Base-by-base conservation (phyloP, 1,140 invertebrate species). In the Radopholus similis region DNA sequence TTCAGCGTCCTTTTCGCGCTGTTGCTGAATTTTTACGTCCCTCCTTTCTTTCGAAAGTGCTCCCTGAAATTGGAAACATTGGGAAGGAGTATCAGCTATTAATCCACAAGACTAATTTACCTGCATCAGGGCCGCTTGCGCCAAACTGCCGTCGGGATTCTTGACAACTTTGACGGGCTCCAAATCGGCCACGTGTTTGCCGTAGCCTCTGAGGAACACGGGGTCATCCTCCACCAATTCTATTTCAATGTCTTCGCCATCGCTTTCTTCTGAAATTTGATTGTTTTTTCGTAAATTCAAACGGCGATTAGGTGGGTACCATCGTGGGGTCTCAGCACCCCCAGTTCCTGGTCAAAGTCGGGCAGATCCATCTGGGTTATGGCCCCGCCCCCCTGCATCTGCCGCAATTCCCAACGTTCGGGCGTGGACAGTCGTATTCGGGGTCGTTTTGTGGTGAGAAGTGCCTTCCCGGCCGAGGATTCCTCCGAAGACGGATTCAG, bases 51-150 rank as follows among this genome's bases (percentile, higher is more conserved):
- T 99, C 0, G 95, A 91, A 8, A 99, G 82, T 1, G 95, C 95
- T 53, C 90, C 92, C 83, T 62, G 13, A 2, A 2, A 44, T 42
- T 62, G n/a, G 6, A 38, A 9, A 5, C 18, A 42, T 11, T 6
- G 44, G n/a, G n/a, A n/a, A n/a, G n/a, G n/a, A n/a, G n/a, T n/a
- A 60, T 38, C 15, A 11, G 15, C 28, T 21, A 5, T 9, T 9
- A 30, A 18, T 1, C 35, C 30, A 2, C 30, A 32, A 42, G 30
- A 4, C 15, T 21, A 23, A 26, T n/a, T 30, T n/a, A 62, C 58
- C 58, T 98, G 95, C 95, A 98, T 99, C 92, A 98, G 96, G 1
- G 96, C 96, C 0, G 96, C 93, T 80, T 89, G 96, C 0, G 95
- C 95, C 18, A 99, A 84, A 0, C 93, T 95, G 0, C 96, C 96